These are phyloP conservation scores for Chionodraco myersi DNA, from an alignment of 2,113 vertebrate species.

Conservation along the genomic window DNA sequence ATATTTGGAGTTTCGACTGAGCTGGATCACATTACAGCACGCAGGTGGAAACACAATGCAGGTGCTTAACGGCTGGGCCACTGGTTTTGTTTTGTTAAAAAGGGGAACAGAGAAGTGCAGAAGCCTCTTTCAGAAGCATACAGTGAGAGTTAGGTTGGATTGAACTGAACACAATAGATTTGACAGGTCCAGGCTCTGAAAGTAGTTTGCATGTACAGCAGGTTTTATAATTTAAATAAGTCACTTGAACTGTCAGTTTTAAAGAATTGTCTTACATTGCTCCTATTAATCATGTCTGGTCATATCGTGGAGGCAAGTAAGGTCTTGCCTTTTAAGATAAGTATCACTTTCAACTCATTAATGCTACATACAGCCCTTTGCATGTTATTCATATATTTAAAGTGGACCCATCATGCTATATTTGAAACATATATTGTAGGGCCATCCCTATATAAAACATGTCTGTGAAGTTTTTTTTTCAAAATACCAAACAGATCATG, in stretches of 20 bases:
- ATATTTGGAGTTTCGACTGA: constrained; percentile 52
- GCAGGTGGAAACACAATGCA: constrained; percentile 45
- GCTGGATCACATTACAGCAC: constrained; percentile 29
- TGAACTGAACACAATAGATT: not conserved
- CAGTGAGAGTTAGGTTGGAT: not conserved
- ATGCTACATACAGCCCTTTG: not conserved
- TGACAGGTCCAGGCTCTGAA: not conserved
- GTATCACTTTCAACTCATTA: not conserved
- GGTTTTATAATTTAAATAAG: not conserved
- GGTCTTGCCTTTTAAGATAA: not conserved
- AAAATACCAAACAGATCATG: no score
- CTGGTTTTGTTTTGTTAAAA: constrained; percentile 26
- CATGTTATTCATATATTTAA: not conserved
- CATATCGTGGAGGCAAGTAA: not conserved
- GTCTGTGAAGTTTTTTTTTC: no score
- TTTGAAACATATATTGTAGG: no score
- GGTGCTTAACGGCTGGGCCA: constrained; percentile 23
- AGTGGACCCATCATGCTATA: no score
- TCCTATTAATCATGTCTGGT: not conserved
- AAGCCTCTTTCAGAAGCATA: not conserved
- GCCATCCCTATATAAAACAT: no score
- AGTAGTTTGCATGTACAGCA: not conserved
- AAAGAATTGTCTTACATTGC: not conserved
- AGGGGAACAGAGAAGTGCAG: constrained; percentile 1
- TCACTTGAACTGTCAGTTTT: not conserved